Base-by-base conservation (phyloP, 1,140 invertebrate genomes). In the Berghia stephanieae region DNA sequence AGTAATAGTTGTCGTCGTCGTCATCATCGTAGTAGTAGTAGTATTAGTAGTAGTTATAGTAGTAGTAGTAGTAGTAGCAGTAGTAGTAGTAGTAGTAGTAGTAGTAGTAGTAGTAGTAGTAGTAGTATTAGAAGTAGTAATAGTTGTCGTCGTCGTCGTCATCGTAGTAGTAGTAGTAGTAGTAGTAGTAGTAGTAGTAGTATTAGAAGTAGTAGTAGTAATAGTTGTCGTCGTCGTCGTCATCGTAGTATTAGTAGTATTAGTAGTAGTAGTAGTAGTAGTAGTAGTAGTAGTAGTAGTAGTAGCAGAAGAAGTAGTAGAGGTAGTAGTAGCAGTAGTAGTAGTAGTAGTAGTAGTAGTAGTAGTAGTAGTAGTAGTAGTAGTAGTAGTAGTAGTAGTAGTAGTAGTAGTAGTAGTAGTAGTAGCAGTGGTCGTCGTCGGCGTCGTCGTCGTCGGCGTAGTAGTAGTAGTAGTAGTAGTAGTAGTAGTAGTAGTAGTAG, bases 81-180 rank as follows among this genome's bases (percentile, higher is more conserved):
- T 52, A 52, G 46, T 52, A 52, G 46, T 52, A 52, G 46, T 52
- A 52, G 46, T 52, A 52, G 46, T 52, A 52, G 46, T 52, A 52
- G 46, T 52, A 52, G 46, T 52, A n/a, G n/a, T n/a, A n/a, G n/a
- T n/a, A n/a, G n/a, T n/a, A n/a, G n/a, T n/a, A n/a, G n/a, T n/a
- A n/a, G n/a, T n/a, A n/a, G n/a, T n/a, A n/a, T n/a, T n/a, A n/a
- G n/a, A n/a, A n/a, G n/a, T n/a, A n/a, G n/a, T n/a, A n/a, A n/a
- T n/a, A n/a, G n/a, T n/a, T n/a, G n/a, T n/a, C n/a, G n/a, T n/a
- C n/a, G n/a, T n/a, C n/a, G n/a, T n/a, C n/a, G n/a, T n/a, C n/a
- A n/a, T n/a, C n/a, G n/a, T n/a, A n/a, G n/a, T n/a, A n/a, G n/a
- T n/a, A n/a, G n/a, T n/a, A n/a, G n/a, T n/a, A n/a, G n/a, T n/a